Conservation (phyloP, 1,140 invertebrate genomes). For the Dufourea novaeangliae region DNA sequence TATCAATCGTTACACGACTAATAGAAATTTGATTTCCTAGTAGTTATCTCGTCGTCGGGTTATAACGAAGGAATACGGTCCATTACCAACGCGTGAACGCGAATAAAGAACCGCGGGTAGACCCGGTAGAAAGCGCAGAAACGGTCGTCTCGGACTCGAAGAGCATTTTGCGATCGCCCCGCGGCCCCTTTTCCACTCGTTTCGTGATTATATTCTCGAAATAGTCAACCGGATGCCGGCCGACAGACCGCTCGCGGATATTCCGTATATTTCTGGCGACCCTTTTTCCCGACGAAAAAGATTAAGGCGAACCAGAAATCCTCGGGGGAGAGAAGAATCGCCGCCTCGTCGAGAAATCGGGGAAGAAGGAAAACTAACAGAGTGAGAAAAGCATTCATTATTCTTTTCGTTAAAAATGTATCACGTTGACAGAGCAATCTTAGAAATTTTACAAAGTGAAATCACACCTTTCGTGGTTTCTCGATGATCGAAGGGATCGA, state of each 20-base stretch:
- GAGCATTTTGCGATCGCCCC: conserved; percentile 45
- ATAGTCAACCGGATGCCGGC: conserved; percentile 79
- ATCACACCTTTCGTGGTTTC: too few relatives aligned
- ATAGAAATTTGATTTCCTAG: conserved; percentile 1
- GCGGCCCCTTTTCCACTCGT: conserved; percentile 53
- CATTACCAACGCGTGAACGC: conserved; percentile 29
- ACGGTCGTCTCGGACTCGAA: conserved; percentile 47
- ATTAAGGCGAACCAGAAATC: conserved; percentile 17
- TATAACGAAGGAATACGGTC: conserved; percentile 47
- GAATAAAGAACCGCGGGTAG: conserved; percentile 59
- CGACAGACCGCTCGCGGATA: conserved; percentile 66
- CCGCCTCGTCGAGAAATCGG: not conserved
- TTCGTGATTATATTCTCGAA: conserved; percentile 78
- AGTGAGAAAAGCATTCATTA: not conserved
- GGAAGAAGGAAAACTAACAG: not conserved
- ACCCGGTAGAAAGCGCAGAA: conserved; percentile 71
- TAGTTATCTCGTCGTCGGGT: not conserved
- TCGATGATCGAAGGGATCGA: too few relatives aligned
- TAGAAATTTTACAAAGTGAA: too few relatives aligned
- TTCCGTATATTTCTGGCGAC: conserved; percentile 76
- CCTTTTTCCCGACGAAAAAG: conserved; percentile 69
- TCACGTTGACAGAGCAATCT: too few relatives aligned
- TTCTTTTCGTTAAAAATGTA: too few relatives aligned
- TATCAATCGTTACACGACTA: too few relatives aligned
- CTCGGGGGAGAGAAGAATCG: not conserved